These are phyloP conservation scores for Drosophila peninsularis DNA, from an alignment of 2,888 invertebrate genomes.

Conservation along the genomic window DNA sequence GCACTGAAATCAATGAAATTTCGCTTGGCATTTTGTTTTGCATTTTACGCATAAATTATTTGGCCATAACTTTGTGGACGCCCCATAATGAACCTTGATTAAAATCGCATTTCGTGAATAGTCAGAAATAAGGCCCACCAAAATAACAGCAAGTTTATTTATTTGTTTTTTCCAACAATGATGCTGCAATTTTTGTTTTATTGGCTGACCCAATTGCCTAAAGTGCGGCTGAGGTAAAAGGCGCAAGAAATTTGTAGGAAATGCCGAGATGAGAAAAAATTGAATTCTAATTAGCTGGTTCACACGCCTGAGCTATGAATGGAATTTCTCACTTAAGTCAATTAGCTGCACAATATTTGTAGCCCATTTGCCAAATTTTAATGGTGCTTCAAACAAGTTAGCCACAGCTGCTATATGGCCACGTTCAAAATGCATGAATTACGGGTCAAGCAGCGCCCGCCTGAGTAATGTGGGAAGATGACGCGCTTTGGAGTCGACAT, in stretches of 20 bases:
- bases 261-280: slow-evolving; percentile 11
- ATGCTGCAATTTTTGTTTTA: slow-evolving; percentile 61
- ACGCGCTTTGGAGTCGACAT: slow-evolving; percentile 41
- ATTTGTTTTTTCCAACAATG: slow-evolving; percentile 40
- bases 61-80: slow-evolving; percentile 58
- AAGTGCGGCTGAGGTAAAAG: slow-evolving; percentile 10
- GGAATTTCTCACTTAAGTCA: slow-evolving; percentile 32
- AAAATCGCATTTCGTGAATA: slow-evolving; percentile 58
- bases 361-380: slow-evolving; percentile 51
- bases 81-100: slow-evolving; percentile 63
- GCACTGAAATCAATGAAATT: slow-evolving; percentile 28
- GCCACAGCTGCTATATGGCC: slow-evolving; percentile 65
- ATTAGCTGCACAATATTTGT: slow-evolving; percentile 54
- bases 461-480: slow-evolving; percentile 68
- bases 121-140: slow-evolving; percentile 9
- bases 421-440: slow-evolving; percentile 44
- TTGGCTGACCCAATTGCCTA: slow-evolving; percentile 59
- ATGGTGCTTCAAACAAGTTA: slow-evolving; percentile 67
- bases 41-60: slow-evolving; percentile 70
- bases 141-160: slow-evolving; percentile 16
- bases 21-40: slow-evolving; percentile 57
- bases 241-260: slow-evolving; percentile 9
- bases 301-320: slow-evolving; percentile 50
- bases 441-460: slow-evolving; percentile 25
- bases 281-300: slow-evolving; percentile 51